phyloP scores from a whole-genome alignment of 2,888 invertebrate genomes.

The Pecten maximus region DNA sequence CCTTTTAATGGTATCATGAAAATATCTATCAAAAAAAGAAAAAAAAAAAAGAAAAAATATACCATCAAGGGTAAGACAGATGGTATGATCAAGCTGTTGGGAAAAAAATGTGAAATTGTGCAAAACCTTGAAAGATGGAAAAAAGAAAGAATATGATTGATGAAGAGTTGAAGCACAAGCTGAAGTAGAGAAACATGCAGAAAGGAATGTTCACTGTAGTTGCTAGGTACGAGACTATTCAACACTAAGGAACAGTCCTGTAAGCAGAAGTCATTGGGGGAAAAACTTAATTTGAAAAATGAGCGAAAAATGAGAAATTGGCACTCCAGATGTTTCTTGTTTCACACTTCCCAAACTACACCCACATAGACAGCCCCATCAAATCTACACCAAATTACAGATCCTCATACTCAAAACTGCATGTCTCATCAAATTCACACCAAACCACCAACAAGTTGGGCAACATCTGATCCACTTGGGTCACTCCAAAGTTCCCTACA shows the following conservation, averaged over 20 bases:
- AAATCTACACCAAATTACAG: background rate
- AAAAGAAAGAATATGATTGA: constrained; percentile 7
- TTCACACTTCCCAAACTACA: background rate
- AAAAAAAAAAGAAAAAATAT: background rate
- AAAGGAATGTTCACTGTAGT: background rate
- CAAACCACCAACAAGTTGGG: background rate
- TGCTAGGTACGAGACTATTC: background rate
- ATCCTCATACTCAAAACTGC: background rate
- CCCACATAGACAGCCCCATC: background rate
- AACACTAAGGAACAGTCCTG: background rate
- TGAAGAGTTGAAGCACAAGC: background rate
- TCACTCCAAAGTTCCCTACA: too few species aligned
- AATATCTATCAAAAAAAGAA: background rate
- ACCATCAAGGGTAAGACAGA: too few species aligned
- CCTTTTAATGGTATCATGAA: too few species aligned
- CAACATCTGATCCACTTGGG: too few species aligned
- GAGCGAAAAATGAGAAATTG: background rate
- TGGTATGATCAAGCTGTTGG: background rate
- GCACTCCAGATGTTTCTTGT: background rate
- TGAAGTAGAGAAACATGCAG: background rate
- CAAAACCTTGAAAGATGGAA: background rate
- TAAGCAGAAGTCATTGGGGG: background rate
- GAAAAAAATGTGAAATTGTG: background rate
- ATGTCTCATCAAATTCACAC: background rate
- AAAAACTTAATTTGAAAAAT: background rate